Conservation (phyloP, 2,888 invertebrate genomes). For the Tipula vernalis region DNA sequence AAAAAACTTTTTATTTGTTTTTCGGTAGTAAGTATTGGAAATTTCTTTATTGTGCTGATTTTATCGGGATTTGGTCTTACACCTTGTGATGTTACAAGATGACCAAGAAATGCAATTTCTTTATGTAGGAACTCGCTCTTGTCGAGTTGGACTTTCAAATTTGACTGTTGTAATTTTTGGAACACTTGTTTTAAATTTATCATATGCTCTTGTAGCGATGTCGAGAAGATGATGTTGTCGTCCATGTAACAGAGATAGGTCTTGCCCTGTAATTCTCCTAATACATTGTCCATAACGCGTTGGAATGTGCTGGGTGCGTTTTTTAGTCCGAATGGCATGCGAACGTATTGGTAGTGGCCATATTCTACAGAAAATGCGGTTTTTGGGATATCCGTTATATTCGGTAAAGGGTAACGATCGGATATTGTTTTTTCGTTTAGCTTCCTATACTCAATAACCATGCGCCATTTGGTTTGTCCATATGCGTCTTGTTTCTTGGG, state of each 20-base stretch:
- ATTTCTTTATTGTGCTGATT: too few species aligned
- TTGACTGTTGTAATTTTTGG: neutral
- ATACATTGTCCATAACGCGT: neutral
- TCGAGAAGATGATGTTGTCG: neutral
- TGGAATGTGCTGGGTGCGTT: neutral
- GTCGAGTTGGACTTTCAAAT: neutral
- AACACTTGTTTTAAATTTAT: neutral
- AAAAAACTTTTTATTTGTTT: too few species aligned
- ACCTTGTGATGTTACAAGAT: neutral
- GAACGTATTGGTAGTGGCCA: neutral
- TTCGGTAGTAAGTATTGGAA: too few species aligned
- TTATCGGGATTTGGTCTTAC: too few species aligned
- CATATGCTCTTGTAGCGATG: neutral
- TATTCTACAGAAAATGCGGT: neutral
- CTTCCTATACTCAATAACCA: neutral
- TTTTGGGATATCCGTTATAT: neutral
- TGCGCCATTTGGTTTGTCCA: neutral
- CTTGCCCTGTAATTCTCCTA: too few species aligned
- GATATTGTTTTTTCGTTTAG: neutral
- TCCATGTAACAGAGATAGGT: neutral
- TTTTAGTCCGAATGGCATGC: neutral
- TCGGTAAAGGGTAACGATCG: neutral
- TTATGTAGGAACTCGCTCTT: too few species aligned
- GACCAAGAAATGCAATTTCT: too few species aligned
- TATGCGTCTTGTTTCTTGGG: too few species aligned